These are phyloP conservation scores for Pachydiplax longipennis DNA, from an alignment of 2,888 invertebrate species.

Conservation along the genomic window DNA sequence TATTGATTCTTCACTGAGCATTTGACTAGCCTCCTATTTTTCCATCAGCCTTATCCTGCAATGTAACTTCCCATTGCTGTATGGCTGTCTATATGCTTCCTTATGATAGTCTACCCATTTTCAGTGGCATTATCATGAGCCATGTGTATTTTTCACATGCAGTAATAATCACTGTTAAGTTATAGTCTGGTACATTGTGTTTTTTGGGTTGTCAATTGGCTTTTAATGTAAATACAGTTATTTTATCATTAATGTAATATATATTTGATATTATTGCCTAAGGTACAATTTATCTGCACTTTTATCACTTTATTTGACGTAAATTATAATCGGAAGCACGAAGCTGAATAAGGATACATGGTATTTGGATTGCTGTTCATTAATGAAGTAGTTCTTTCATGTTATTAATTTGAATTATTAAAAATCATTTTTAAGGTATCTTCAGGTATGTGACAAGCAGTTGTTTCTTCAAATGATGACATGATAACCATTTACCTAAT, in stretches of 20 bases:
- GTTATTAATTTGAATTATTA: constrained; percentile 32
- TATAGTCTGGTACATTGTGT: constrained; percentile 40
- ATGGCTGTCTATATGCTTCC: constrained; percentile 37
- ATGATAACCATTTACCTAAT: constrained; percentile 37
- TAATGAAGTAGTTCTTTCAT: constrained; percentile 9
- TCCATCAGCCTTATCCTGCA: constrained; percentile 24
- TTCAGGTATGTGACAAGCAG: constrained; percentile 27
- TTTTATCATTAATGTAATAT: constrained; percentile 28
- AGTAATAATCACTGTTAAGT: constrained; percentile 41
- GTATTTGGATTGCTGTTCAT: constrained; percentile 29
- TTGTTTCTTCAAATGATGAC: constrained; percentile 41
- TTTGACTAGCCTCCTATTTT: constrained; percentile 27
- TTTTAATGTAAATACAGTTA: constrained; percentile 43
- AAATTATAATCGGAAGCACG: constrained; percentile 41
- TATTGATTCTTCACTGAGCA: constrained; percentile 25
- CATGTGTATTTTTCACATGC: constrained; percentile 41
- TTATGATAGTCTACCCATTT: constrained; percentile 36
- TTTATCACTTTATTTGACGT: constrained; percentile 38
- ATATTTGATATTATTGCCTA: constrained; percentile 41
- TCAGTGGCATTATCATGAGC: constrained; percentile 38
- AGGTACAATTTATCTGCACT: constrained; percentile 26
- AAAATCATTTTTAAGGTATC: constrained; percentile 37
- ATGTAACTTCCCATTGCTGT: constrained; percentile 23
- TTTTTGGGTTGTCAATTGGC: constrained; percentile 43
- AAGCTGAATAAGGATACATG: constrained; percentile 26